Percentiles rank a stretch among this genome's conserved stretches.
Conservation (phyloP, 2,113 vertebrate genomes). For the Gorsachius goisagi region DNA sequence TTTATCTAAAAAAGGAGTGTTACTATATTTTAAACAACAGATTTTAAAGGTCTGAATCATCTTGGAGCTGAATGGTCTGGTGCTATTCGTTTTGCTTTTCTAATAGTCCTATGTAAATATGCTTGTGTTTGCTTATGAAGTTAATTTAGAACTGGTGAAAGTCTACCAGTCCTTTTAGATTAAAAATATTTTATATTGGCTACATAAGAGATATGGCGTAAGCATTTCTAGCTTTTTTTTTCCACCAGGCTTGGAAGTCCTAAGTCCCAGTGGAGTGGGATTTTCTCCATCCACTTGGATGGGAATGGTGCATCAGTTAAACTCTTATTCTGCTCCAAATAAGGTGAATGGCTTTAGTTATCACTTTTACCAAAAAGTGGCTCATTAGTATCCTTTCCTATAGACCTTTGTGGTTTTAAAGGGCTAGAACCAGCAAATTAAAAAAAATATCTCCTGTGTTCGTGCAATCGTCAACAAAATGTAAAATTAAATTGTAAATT, state of each 20-base stretch:
- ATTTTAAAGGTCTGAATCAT: conserved; percentile 6
- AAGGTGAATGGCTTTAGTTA: background rate
- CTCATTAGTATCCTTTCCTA: background rate
- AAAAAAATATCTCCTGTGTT: background rate
- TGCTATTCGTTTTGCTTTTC: background rate
- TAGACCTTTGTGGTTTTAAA: background rate
- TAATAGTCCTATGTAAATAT: background rate
- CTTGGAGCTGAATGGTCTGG: background rate
- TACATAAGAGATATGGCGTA: background rate
- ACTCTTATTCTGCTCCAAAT: background rate
- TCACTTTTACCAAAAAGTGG: background rate
- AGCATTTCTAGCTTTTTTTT: background rate
- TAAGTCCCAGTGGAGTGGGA: background rate
- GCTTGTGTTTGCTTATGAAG: background rate
- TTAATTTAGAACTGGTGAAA: conserved; percentile 7
- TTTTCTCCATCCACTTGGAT: background rate
- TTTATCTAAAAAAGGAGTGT: background rate
- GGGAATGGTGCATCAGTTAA: background rate
- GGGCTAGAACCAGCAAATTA: background rate
- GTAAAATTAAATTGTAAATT: background rate
- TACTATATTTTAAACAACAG: background rate
- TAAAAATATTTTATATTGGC: background rate
- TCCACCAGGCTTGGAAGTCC: background rate
- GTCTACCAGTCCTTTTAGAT: background rate
- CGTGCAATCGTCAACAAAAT: background rate